Evolutionary conservation across 2,797 vertebrate species (phyloP), one percentile per base, ranked within the genome.

Genomic region (Rhynchotus rufescens): DNA sequence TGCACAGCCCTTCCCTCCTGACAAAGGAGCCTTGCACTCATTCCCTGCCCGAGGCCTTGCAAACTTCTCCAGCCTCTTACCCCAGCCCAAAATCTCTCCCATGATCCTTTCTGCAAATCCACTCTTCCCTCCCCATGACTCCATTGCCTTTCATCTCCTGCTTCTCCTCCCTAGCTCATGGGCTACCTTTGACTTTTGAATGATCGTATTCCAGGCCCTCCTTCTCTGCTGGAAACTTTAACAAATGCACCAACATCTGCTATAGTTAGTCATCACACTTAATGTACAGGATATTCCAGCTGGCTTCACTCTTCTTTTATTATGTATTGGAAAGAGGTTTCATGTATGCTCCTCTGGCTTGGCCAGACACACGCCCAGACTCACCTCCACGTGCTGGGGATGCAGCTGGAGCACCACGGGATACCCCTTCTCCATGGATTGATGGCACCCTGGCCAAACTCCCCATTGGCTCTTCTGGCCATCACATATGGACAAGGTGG

Each of bases 271-370:
- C 93, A 96, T 94, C 93, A 89, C 92, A 94, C 93, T 95, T 95
- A 93, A 96, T 96, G 94, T 95, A 96, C 93, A 95, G 89, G 91
- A 95, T 84, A 94, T 95, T 95, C 94, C 95, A 96, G 95, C 93
- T 96, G 94, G 95, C 95, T 96, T 84, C 91, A 4, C 93, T 95
- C 95, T 93, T 89, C 80, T 91, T 95, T 95, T 94, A 96, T 96
- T 93, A 96, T 95, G 95, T 96, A 95, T 95, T 95, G 95, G 95
- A 96, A 96, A 96, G 94, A 95, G 86, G 93, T 95, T 95, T 95
- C 94, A 87, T 93, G 90, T 95, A 89, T 3, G 7, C 88, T 95
- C 84, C 92, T 94, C 82, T 75, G 90, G 86, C 88, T 95, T 95
- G 95, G 95, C 93, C 89, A 95, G 94, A 96, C 93, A 73, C 82